Conservation (phyloP, 2,797 vertebrate genomes). For the Lates japonicus region DNA sequence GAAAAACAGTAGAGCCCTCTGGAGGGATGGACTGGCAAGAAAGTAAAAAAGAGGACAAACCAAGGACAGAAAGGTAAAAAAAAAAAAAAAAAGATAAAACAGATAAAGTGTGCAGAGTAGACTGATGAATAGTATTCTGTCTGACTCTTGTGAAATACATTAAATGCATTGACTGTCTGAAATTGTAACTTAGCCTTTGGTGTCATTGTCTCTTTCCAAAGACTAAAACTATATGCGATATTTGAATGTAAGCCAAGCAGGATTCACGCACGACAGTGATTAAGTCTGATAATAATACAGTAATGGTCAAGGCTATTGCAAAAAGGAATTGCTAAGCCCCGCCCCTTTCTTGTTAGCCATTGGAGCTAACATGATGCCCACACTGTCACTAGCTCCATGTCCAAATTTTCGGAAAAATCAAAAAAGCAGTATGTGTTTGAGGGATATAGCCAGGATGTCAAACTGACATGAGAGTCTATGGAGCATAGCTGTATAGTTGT, state of each 20-base stretch:
- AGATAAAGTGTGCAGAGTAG: slow-evolving; percentile 20
- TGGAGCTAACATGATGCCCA: too few species aligned
- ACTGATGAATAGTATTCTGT: slow-evolving; percentile 46
- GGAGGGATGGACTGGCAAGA: slow-evolving; percentile 14
- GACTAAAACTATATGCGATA: slow-evolving; percentile 9
- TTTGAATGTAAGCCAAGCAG: slow-evolving; percentile 13
- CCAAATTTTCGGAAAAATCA: too few species aligned
- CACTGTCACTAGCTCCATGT: too few species aligned
- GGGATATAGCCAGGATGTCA: too few species aligned
- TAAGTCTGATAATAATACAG: slow-evolving; percentile 22
- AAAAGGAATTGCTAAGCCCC: neutral
- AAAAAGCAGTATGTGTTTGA: too few species aligned
- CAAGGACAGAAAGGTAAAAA: slow-evolving; percentile 54
- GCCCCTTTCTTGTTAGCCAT: too few species aligned
- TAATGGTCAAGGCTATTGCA: slow-evolving; percentile 8
- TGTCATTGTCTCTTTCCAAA: slow-evolving; percentile 32
- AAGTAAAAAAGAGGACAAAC: slow-evolving; percentile 47
- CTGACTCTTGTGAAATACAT: slow-evolving; percentile 45
- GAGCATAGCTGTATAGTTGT: too few species aligned
- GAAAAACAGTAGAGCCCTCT: slow-evolving; percentile 14
- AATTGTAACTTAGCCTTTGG: slow-evolving; percentile 30
- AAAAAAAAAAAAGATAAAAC: slow-evolving; percentile 43
- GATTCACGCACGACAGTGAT: slow-evolving; percentile 25
- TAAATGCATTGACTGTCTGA: slow-evolving; percentile 22
- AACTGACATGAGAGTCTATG: too few species aligned